Conservation (phyloP, 2,888 invertebrate genomes). For the Oeneis ivallda region DNA sequence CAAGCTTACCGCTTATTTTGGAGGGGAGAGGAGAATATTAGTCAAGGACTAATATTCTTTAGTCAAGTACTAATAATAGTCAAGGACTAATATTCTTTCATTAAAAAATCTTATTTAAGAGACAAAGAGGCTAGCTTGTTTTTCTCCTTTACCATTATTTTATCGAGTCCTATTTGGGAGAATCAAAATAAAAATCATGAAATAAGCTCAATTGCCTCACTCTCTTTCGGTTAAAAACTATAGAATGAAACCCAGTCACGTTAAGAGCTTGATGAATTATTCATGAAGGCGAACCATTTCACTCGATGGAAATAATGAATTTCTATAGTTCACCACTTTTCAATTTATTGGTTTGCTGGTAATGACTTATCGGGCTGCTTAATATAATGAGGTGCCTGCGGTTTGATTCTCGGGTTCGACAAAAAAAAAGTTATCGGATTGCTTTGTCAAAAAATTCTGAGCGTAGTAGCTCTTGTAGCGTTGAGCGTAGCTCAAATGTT, state of each 20-base stretch:
- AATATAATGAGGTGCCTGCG: no score
- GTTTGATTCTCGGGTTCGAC: no score
- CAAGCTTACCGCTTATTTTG: no score
- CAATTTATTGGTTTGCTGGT: slow-evolving; percentile 10
- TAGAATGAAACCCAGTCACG: slow-evolving; percentile 22
- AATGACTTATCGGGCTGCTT: background rate
- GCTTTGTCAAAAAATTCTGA: no score
- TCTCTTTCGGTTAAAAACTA: slow-evolving; percentile 14
- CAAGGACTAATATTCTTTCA: no score
- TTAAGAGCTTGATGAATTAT: slow-evolving; percentile 24
- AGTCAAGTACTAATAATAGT: no score
- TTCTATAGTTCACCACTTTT: slow-evolving; percentile 12
- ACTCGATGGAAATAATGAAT: slow-evolving; percentile 19
- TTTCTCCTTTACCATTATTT: background rate
- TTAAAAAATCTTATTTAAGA: background rate
- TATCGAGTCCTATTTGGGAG: background rate
- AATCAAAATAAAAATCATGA: background rate
- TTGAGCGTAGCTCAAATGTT: no score
- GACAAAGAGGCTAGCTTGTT: background rate
- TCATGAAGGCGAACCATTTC: slow-evolving; percentile 19
- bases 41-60: no score
- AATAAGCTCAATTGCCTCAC: background rate
- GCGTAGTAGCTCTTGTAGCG: no score
- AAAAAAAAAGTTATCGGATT: no score
- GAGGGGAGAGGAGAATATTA: no score